Evolutionary conservation across 1,140 invertebrate species (phyloP).

Genomic region (Calosoma granatense): DNA sequence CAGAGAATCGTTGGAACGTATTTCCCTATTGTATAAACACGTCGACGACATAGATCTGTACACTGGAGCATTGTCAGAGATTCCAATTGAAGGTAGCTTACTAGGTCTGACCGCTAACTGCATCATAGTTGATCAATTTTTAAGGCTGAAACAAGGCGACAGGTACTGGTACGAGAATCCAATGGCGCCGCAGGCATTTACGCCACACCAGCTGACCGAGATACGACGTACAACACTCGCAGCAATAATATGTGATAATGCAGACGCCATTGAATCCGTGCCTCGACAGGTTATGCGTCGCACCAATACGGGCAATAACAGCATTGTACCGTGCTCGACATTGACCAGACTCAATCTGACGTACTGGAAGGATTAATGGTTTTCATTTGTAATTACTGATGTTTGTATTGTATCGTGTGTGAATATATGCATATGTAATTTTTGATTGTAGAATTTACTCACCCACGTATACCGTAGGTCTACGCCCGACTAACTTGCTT

Average conservation of each 20-base stretch:
- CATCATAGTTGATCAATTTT: slow-evolving; percentile 78
- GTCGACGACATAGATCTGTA: slow-evolving; percentile 83
- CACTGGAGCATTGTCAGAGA: slow-evolving; percentile 72
- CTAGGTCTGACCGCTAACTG: slow-evolving; percentile 79
- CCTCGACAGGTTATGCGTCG: slow-evolving; percentile 66
- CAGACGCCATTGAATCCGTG: slow-evolving; percentile 57
- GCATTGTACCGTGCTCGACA: background rate
- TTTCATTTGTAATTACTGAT: too few species aligned
- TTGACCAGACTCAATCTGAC: background rate
- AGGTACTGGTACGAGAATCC: slow-evolving; percentile 77
- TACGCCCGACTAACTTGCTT: too few species aligned
- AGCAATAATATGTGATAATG: slow-evolving; percentile 81
- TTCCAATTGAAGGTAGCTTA: slow-evolving; percentile 51
- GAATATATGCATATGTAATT: too few species aligned
- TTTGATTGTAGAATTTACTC: too few species aligned
- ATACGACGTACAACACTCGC: slow-evolving; percentile 77
- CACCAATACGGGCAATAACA: background rate
- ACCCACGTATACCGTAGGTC: too few species aligned
- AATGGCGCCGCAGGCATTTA: slow-evolving; percentile 56
- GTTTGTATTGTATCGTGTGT: too few species aligned
- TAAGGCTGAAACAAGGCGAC: slow-evolving; percentile 67
- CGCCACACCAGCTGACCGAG: slow-evolving; percentile 69
- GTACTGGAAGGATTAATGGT: background rate
- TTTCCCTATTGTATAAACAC: slow-evolving; percentile 39
- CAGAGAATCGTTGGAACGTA: slow-evolving; percentile 45